Base-by-base conservation (phyloP, 2,797 vertebrate species). In the Trachops cirrhosus region DNA sequence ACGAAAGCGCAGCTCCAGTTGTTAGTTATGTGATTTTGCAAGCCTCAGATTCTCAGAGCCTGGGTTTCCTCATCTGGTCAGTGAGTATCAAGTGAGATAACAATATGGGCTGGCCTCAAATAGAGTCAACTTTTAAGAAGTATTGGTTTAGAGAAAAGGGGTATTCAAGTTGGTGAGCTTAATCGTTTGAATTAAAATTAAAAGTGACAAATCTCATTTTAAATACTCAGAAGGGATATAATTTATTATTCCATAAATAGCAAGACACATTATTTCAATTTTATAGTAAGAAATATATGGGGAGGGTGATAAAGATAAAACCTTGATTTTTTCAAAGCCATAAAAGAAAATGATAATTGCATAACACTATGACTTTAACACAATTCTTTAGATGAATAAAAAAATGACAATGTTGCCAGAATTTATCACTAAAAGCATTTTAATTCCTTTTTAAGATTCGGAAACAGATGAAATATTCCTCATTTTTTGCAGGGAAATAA, bases 251-350 rank as follows among this genome's bases (percentile, higher is more conserved):
- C n/a, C 29, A 79, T 84, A 92, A 92, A 34, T 29, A 95, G 19
- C 18, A 95, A 95, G 22, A 88, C 5, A 96, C 2, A 74, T 85
- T 85, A 89, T 59, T 97, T 96, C 32, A 89, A 73, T 75, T 89
- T 93, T 70, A 90, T 32, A 62, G 5, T 92, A 92, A 94, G 26
- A 57, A 86, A 86, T 93, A 89, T 50, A 77, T 67, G 21, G 32
- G 34, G 77, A 91, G n/a, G 85, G 12, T 11, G 41, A 90, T 85
- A 92, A 82, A 78, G 50, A 93, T 93, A 79, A 97, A 97, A 68
- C 2, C 37, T 77, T 92, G 89, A 67, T 68, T 8, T 92, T 95
- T 84, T 88, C 73, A 37, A 93, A 96, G 59, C 48, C 82, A 46
- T 8, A 89, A 79, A 24, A 84, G 37, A 21, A 18, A 93, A 86